Evolutionary conservation across 1,140 invertebrate genomes (phyloP).

Genomic region (Drosophila pachea): DNA sequence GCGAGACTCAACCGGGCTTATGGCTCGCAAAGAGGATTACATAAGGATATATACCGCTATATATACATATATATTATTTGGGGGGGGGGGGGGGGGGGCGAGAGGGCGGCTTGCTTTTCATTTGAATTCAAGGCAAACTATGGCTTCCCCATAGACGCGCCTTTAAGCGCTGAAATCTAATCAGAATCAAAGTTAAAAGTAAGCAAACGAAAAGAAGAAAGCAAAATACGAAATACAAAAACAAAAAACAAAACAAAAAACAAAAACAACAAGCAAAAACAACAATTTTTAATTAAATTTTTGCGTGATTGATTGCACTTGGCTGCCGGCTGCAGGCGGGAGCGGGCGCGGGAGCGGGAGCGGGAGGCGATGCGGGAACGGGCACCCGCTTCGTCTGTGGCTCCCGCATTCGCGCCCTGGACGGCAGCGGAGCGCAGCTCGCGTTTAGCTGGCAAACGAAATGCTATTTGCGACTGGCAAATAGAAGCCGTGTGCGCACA

Average conservation of each 20-base stretch:
- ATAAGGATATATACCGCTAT: too few relatives aligned
- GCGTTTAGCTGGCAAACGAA: conserved; percentile 50
- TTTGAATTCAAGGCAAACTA: background rate
- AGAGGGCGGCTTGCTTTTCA: too few relatives aligned
- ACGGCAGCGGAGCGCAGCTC: conserved; percentile 2
- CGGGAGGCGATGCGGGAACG: too few relatives aligned
- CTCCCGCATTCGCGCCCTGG: too few relatives aligned
- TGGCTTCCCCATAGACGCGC: conserved; percentile 1
- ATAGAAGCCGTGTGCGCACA: conserved; percentile 54
- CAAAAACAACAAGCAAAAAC: background rate
- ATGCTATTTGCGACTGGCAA: conserved; percentile 55
- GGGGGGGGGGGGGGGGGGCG: too few relatives aligned
- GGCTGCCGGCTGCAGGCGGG: conserved; percentile 27
- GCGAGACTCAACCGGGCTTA: too few relatives aligned
- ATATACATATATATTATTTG: too few relatives aligned
- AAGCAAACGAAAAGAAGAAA: conserved; percentile 19
- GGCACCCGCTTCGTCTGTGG: background rate
- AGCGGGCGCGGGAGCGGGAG: background rate
- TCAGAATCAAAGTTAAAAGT: conserved; percentile 30
- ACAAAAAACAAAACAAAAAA: conserved; percentile 21
- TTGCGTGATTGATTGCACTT: conserved; percentile 70
- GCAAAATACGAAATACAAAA: conserved; percentile 11
- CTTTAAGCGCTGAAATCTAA: conserved; percentile 20
- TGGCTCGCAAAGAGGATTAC: too few relatives aligned
- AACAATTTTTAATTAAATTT: conserved; percentile 64